Evolutionary conservation across 2,797 vertebrate species (phyloP).

Genomic region (Tiaroga cobitis): DNA sequence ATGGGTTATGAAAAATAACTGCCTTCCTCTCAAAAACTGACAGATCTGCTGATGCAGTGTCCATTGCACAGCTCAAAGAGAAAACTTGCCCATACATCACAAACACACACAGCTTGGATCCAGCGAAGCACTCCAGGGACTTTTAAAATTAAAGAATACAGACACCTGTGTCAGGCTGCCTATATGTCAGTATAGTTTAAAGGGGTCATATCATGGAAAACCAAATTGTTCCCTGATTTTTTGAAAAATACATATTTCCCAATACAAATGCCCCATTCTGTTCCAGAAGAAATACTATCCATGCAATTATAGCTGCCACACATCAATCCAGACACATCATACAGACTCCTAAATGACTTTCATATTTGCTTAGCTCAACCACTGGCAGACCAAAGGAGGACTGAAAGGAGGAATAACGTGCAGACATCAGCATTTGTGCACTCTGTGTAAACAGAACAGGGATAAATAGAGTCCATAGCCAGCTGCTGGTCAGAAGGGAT

Average conservation of each 20-base stretch:
- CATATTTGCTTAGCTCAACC: conserved; percentile 19
- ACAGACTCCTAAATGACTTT: conserved; percentile 15
- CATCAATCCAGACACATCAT: conserved; percentile 7
- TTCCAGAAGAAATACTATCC: not conserved
- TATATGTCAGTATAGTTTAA: conserved; percentile 1
- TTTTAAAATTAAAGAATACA: conserved; percentile 24
- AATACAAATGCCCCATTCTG: not conserved
- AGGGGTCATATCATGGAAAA: not conserved
- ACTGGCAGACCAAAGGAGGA: not conserved
- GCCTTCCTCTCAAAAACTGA: conserved; percentile 35
- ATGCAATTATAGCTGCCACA: not conserved
- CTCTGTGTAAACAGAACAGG: conserved; percentile 21
- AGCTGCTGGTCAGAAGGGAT: conserved; percentile 15
- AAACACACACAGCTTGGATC: not conserved
- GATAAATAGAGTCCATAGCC: conserved; percentile 17
- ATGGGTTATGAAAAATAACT: conserved; percentile 52
- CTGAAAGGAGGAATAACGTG: conserved; percentile 20
- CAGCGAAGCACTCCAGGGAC: conserved; percentile 22
- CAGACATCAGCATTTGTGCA: conserved; percentile 32
- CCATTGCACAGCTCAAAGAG: conserved; percentile 12
- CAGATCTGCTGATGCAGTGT: conserved; percentile 56
- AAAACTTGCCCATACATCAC: conserved; percentile 42
- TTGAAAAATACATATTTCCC: not conserved
- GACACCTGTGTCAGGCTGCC: conserved; percentile 13
- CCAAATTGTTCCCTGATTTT: not conserved